Percentiles rank a stretch among this genome's conserved stretches.
phyloP scores from a whole-genome alignment of 1,140 invertebrate species.

The Psix sp. region DNA sequence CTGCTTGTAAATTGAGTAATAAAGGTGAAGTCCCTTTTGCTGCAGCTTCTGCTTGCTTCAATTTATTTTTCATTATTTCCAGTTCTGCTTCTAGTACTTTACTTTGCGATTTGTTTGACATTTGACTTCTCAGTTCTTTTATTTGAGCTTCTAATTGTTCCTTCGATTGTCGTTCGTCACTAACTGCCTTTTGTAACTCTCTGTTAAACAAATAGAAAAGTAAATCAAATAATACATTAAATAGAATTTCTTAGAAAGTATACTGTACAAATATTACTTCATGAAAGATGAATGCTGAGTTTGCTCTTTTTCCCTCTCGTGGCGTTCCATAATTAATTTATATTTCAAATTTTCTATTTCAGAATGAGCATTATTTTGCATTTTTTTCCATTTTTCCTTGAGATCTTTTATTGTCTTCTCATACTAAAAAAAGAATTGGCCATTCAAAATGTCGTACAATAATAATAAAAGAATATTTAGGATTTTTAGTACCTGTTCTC shows the following conservation, averaged over 20 bases:
- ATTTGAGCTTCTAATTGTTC: slow-evolving; percentile 81
- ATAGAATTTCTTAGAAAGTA: background rate
- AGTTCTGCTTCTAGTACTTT: slow-evolving; percentile 81
- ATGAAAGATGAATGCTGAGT: slow-evolving; percentile 84
- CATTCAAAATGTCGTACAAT: too few relatives aligned
- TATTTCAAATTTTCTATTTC: slow-evolving; percentile 84
- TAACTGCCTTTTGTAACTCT: slow-evolving; percentile 82
- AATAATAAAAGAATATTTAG: slow-evolving; percentile 5
- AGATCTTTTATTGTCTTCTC: slow-evolving; percentile 81
- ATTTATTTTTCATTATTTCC: slow-evolving; percentile 80
- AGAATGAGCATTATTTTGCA: slow-evolving; percentile 77
- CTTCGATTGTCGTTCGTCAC: slow-evolving; percentile 80
- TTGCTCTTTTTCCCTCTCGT: slow-evolving; percentile 87
- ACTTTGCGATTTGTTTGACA: slow-evolving; percentile 76
- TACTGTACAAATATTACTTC: slow-evolving; percentile 64
- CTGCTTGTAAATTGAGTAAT: slow-evolving; percentile 82
- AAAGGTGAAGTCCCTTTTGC: slow-evolving; percentile 81
- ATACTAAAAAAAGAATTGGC: slow-evolving; percentile 77
- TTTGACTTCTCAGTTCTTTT: slow-evolving; percentile 76
- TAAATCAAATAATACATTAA: slow-evolving; percentile 8
- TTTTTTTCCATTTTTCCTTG: slow-evolving; percentile 79
- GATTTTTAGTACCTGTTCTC: slow-evolving; percentile 77
- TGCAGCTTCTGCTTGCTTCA: slow-evolving; percentile 79
- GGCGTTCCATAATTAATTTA: slow-evolving; percentile 84
- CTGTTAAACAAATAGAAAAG: slow-evolving; percentile 62